Evolutionary conservation across 2,113 vertebrate species (phyloP).

Genomic region (Piaya cayana): DNA sequence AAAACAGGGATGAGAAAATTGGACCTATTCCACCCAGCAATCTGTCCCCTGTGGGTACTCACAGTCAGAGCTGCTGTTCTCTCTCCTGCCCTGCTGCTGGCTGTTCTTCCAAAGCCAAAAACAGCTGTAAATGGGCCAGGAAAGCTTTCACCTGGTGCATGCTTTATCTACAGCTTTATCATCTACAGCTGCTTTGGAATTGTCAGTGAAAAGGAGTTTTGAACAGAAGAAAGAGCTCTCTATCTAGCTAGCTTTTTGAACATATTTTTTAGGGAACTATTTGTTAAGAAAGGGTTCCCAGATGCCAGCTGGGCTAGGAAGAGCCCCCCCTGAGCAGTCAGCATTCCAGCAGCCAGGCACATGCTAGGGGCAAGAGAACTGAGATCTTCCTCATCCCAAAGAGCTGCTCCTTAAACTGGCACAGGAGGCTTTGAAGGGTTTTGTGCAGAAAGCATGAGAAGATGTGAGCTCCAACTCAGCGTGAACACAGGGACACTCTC

Average conservation of each 20-base stretch:
- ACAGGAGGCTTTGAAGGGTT: rapidly evolving
- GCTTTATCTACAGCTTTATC: neutral
- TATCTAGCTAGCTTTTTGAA: rapidly evolving
- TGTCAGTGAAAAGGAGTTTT: neutral
- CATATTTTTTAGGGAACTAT: neutral
- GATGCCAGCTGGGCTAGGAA: neutral
- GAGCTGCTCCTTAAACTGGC: neutral
- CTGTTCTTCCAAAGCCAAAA: neutral
- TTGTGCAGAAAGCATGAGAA: neutral
- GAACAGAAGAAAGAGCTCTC: neutral
- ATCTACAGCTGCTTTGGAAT: neutral
- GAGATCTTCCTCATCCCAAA: neutral
- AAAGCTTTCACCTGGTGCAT: neutral
- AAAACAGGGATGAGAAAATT: neutral
- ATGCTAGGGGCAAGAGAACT: neutral
- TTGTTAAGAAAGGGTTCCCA: neutral
- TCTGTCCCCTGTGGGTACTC: neutral
- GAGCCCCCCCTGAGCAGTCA: neutral
- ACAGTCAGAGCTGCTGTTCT: neutral
- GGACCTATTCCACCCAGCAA: neutral
- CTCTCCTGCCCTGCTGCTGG: neutral
- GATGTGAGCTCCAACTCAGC: neutral
- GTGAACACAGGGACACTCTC: neutral
- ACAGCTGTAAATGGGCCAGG: neutral
- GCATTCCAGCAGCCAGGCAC: neutral